Percentiles rank a stretch among this genome's conserved stretches.
phyloP scores from a whole-genome alignment of 2,797 vertebrate species.

The Mastacembelus armatus region DNA sequence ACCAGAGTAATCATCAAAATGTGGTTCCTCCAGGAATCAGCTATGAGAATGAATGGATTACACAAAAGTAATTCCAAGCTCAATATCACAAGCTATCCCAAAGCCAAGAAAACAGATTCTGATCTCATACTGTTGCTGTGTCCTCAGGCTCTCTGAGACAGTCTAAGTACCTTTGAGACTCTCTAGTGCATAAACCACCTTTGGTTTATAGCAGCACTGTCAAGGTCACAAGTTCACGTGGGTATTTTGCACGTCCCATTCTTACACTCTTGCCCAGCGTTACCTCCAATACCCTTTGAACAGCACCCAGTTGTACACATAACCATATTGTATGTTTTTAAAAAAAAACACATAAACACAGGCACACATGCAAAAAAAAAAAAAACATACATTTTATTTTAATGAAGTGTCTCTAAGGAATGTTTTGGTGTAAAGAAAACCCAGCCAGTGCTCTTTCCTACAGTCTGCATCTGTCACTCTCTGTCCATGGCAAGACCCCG shows the following conservation, averaged over 20 bases:
- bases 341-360: constrained; percentile 1
- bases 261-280: neutral
- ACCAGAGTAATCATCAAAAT: constrained; percentile 75
- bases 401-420: constrained; percentile 2
- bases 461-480: constrained; percentile 64
- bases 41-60: constrained; percentile 81
- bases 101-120: constrained; percentile 77
- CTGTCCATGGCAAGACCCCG: constrained; percentile 63
- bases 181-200: constrained; percentile 71
- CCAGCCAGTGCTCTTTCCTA: constrained; percentile 16
- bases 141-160: constrained; percentile 69
- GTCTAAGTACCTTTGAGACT: constrained; percentile 75
- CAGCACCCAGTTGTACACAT: constrained; percentile 2
- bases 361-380: neutral
- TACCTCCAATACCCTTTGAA: constrained; percentile 15
- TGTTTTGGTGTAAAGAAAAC: constrained; percentile 21
- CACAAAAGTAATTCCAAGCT: constrained; percentile 81
- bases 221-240: constrained; percentile 75
- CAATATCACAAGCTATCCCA: constrained; percentile 79
- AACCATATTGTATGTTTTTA: neutral
- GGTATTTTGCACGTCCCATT: constrained; percentile 46
- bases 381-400: neutral
- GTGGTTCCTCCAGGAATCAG: constrained; percentile 75
- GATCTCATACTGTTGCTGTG: constrained; percentile 77
- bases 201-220: constrained; percentile 59